Conservation (phyloP, 2,113 vertebrate species). For the Oriolus oriolus region DNA sequence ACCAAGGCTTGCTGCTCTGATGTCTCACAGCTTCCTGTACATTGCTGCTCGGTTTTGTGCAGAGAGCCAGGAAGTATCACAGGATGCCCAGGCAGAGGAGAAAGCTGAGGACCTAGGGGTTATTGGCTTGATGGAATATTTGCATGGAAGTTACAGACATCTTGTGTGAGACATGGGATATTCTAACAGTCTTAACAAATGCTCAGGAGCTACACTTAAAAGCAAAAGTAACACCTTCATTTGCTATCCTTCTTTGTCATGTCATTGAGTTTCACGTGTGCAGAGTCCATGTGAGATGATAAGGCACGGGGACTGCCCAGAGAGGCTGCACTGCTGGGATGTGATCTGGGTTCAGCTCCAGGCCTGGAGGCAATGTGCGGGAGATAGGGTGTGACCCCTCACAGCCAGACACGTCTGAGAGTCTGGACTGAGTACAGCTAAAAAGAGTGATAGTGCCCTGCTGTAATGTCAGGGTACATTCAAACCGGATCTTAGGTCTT, state of each 20-base stretch:
- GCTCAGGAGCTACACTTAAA: background rate
- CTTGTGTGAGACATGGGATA: background rate
- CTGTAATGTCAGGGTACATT: background rate
- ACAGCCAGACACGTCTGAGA: background rate
- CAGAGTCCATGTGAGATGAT: background rate
- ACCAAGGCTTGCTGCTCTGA: background rate
- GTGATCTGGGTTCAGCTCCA: background rate
- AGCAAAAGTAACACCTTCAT: background rate
- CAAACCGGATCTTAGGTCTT: background rate
- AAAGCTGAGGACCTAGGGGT: background rate
- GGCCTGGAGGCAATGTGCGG: background rate
- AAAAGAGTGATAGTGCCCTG: background rate
- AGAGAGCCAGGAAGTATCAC: background rate
- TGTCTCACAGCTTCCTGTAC: background rate
- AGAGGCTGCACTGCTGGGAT: background rate
- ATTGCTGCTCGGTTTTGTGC: background rate
- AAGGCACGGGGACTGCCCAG: background rate
- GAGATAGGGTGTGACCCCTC: background rate
- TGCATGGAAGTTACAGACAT: background rate
- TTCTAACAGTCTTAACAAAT: background rate
- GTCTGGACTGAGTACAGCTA: background rate
- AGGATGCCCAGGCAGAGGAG: background rate
- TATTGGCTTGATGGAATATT: background rate
- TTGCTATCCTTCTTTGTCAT: background rate
- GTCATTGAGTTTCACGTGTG: background rate